Percentiles rank a stretch among this genome's conserved stretches.
Conservation (phyloP, 2,113 vertebrate species). For the Himantopus leucocephalus region DNA sequence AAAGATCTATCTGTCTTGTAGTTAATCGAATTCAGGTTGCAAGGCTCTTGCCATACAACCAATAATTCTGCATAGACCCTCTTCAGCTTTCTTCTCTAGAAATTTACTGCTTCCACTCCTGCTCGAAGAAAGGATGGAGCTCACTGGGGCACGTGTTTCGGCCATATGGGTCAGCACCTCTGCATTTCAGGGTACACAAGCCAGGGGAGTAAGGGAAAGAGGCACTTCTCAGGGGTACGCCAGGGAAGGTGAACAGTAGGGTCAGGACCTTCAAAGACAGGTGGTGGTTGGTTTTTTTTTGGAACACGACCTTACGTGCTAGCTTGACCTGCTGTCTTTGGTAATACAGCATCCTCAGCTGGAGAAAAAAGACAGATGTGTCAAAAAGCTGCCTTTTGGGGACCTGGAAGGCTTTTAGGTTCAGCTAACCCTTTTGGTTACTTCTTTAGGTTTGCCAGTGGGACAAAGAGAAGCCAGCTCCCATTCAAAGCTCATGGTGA, state of each 20-base stretch:
- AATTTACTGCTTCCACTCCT: not conserved
- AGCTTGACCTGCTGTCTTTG: not conserved
- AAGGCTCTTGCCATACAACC: not conserved
- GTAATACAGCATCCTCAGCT: not conserved
- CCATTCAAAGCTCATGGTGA: not conserved
- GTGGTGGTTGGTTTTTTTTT: not conserved
- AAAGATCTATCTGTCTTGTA: not conserved
- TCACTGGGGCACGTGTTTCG: not conserved
- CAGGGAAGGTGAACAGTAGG: not conserved
- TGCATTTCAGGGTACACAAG: not conserved
- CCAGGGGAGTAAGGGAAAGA: not conserved
- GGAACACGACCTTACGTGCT: not conserved
- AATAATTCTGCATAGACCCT: not conserved
- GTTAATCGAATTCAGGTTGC: not conserved
- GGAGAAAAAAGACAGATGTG: not conserved
- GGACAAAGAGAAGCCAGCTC: not conserved
- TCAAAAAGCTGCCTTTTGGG: not conserved
- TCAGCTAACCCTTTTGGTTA: not conserved
- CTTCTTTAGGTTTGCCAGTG: not conserved
- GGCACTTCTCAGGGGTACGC: not conserved
- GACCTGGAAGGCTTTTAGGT: not conserved
- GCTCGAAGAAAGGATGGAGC: not conserved
- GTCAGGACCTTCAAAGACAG: not conserved
- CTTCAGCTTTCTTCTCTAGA: not conserved
- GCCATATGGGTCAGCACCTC: accelerated